phyloP scores from a whole-genome alignment of 2,113 vertebrate species.

The Microcebus jonahi region DNA sequence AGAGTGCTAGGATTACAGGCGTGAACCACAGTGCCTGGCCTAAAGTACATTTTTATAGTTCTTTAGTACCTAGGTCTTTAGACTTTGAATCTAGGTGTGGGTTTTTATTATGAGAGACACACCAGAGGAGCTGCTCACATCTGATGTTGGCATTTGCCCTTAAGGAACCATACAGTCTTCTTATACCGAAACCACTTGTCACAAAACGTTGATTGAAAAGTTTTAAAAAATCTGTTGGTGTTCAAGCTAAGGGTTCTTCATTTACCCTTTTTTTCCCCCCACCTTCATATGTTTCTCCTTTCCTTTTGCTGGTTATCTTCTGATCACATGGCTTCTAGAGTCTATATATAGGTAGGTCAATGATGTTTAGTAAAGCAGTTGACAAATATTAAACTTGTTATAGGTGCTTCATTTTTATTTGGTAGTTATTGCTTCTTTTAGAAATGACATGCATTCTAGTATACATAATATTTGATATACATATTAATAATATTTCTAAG shows the following conservation, averaged over 20 bases:
- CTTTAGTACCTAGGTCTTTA: not conserved
- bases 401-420: not conserved
- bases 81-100: not conserved
- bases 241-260: not conserved
- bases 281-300: not conserved
- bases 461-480: not conserved
- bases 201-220: conserved; percentile 4
- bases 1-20: too few species aligned
- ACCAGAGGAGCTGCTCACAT: not conserved
- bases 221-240: not conserved
- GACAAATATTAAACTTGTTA: conserved; percentile 7
- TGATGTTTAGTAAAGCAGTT: conserved; percentile 32
- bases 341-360: not conserved
- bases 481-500: not conserved
- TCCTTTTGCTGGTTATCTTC: conserved; percentile 9
- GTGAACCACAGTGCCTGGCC: not conserved
- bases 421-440: not conserved
- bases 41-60: conserved; percentile 35
- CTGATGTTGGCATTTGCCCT: not conserved
- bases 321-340: not conserved
- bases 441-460: not conserved
- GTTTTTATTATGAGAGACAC: conserved; percentile 1
- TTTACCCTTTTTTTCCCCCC: not conserved
- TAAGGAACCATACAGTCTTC: not conserved
- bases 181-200: conserved; percentile 17